Evolutionary conservation across 2,888 invertebrate species (phyloP).

Genomic region (Chalcosyrphus nemorum): DNA sequence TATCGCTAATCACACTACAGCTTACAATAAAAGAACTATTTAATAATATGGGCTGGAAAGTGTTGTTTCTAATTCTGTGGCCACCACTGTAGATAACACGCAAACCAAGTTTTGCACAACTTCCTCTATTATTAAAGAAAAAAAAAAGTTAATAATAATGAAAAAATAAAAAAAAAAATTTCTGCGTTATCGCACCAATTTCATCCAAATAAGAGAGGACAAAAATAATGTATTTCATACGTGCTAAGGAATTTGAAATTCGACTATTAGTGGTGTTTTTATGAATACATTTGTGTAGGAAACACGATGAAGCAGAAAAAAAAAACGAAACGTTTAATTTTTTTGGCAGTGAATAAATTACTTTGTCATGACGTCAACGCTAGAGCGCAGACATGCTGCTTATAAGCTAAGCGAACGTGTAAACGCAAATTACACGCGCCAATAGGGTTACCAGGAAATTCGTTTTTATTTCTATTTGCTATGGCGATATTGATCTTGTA

Average conservation of each 20-base stretch:
- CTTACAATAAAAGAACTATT: too few species aligned
- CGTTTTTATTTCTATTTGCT: background rate
- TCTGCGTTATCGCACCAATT: conserved; percentile 57
- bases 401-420: conserved; percentile 53
- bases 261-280: conserved; percentile 38
- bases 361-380: conserved; percentile 54
- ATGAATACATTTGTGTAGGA: conserved; percentile 26
- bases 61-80: too few species aligned
- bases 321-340: conserved; percentile 41
- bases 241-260: conserved; percentile 56
- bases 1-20: too few species aligned
- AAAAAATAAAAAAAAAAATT: conserved; percentile 8
- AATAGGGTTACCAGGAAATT: conserved; percentile 36
- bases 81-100: conserved; percentile 50
- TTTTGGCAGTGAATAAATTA: conserved; percentile 59
- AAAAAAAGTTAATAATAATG: background rate
- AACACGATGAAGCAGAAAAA: conserved; percentile 17
- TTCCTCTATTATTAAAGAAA: conserved; percentile 31
- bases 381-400: conserved; percentile 30
- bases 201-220: conserved; percentile 54
- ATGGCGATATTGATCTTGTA: background rate
- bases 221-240: conserved; percentile 63
- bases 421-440: conserved; percentile 52
- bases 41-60: too few species aligned
- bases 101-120: conserved; percentile 52